Conservation (phyloP, 2,888 invertebrate genomes). For the Disparrhopalites patrizii region DNA sequence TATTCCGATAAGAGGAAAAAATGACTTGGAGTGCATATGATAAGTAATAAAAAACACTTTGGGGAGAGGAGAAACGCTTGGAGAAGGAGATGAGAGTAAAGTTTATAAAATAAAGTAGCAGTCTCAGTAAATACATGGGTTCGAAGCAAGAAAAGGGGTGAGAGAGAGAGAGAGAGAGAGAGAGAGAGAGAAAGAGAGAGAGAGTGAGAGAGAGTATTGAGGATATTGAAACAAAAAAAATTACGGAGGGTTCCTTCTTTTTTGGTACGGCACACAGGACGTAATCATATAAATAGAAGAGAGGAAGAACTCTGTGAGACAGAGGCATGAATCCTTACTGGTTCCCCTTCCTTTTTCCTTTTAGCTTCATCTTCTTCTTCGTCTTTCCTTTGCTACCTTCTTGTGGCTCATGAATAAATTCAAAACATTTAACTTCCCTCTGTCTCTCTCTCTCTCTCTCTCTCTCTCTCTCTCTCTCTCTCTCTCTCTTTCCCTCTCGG, state of each 20-base stretch:
- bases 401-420: constrained; percentile 8
- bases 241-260: background rate
- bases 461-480: too few relatives aligned
- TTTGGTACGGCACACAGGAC: background rate
- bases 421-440: background rate
- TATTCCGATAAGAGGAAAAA: too few relatives aligned
- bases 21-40: too few relatives aligned
- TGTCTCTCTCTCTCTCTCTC: background rate
- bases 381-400: background rate
- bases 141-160: background rate
- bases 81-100: too few relatives aligned
- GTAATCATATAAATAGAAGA: constrained; percentile 4
- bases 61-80: too few relatives aligned
- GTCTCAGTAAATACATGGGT: background rate
- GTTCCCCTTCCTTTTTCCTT: background rate
- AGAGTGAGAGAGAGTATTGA: background rate
- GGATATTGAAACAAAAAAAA: background rate
- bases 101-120: too few relatives aligned
- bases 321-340: too few relatives aligned
- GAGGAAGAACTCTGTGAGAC: background rate
- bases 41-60: too few relatives aligned
- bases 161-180: background rate
- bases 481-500: too few relatives aligned
- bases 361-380: background rate
- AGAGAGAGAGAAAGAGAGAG: background rate